Evolutionary conservation across 2,113 vertebrate genomes (phyloP).

Genomic region (Uria aalge): DNA sequence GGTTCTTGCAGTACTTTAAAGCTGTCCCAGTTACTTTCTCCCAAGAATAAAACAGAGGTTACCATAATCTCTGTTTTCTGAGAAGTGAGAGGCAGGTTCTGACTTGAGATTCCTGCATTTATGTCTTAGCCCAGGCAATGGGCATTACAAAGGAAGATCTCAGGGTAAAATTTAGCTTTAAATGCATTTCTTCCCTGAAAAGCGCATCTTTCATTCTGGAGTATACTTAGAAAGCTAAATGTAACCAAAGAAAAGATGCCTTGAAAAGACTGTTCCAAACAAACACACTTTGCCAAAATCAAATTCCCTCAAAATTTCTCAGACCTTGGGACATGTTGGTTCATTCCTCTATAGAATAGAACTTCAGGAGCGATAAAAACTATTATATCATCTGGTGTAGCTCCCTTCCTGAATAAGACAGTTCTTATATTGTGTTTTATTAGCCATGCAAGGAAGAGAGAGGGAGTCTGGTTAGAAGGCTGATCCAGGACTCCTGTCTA

Average conservation of each 20-base stretch:
- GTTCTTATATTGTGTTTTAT: not conserved
- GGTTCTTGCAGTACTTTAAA: not conserved
- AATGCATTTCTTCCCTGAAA: not conserved
- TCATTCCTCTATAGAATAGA: not conserved
- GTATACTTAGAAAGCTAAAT: not conserved
- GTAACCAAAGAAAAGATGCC: not conserved
- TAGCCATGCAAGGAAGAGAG: not conserved
- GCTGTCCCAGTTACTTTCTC: not conserved
- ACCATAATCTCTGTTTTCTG: not conserved
- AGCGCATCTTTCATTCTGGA: not conserved
- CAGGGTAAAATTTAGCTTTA: not conserved
- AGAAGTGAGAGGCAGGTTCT: not conserved
- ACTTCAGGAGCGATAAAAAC: not conserved
- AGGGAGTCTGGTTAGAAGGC: not conserved
- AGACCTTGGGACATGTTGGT: not conserved
- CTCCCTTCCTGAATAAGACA: not conserved
- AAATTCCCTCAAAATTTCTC: not conserved
- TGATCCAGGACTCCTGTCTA: not conserved
- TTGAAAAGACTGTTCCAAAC: not conserved
- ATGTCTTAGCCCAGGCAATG: not conserved
- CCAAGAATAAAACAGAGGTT: not conserved
- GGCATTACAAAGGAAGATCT: not conserved
- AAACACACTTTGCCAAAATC: not conserved
- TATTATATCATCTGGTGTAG: not conserved
- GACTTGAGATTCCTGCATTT: not conserved